These are phyloP conservation scores for Patella depressa DNA, from an alignment of 2,888 invertebrate genomes.

Conservation along the genomic window DNA sequence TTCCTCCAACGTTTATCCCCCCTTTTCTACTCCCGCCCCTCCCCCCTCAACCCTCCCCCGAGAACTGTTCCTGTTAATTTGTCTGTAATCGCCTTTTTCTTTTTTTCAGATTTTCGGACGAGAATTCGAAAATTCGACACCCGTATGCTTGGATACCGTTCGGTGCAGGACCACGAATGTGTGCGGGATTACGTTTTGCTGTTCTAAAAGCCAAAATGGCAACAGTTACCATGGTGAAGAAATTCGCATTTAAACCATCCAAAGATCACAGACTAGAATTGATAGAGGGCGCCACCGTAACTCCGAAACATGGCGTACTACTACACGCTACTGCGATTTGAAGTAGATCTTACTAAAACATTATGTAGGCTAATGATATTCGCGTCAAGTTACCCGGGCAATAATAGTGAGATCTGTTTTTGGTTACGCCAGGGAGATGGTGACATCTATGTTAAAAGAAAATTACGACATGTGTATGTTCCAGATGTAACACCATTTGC, in stretches of 20 bases:
- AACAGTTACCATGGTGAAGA: constrained; percentile 52
- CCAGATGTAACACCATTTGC: no score
- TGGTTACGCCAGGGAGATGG: neutral
- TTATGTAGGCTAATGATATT: no score
- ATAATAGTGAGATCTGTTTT: constrained; percentile 10
- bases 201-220: constrained; percentile 63
- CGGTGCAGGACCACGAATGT: constrained; percentile 64
- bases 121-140: constrained; percentile 49
- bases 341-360: no score
- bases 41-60: no score
- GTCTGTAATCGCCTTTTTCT: neutral
- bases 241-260: constrained; percentile 53
- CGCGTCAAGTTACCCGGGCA: neutral
- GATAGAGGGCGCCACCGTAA: constrained; percentile 61
- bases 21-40: neutral
- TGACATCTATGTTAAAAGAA: neutral
- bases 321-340: constrained; percentile 27
- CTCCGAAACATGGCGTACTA: constrained; percentile 57
- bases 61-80: neutral
- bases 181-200: constrained; percentile 64
- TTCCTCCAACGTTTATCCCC: neutral
- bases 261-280: constrained; percentile 46
- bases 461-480: no score
- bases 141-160: constrained; percentile 66
- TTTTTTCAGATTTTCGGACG: constrained; percentile 54